Evolutionary conservation across 2,797 vertebrate species (phyloP).

Genomic region (Streptopelia turtur): DNA sequence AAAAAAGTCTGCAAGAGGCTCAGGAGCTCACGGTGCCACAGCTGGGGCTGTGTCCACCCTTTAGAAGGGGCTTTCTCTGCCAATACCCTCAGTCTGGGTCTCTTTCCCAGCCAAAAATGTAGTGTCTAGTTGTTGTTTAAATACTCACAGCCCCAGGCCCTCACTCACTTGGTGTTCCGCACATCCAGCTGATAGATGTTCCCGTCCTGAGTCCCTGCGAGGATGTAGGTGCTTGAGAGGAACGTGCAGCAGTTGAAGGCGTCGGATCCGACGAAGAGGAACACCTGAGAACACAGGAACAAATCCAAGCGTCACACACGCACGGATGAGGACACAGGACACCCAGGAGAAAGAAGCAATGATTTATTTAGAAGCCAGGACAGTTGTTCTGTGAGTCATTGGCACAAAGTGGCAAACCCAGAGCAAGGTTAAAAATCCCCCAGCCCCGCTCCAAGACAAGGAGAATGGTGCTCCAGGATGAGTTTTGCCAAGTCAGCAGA

Average conservation of each 20-base stretch:
- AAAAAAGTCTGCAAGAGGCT: background rate
- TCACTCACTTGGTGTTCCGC: slow-evolving; percentile 77
- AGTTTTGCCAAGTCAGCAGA: background rate
- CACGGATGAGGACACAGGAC: background rate
- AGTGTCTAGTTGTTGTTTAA: background rate
- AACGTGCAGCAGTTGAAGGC: slow-evolving; percentile 83
- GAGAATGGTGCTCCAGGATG: background rate
- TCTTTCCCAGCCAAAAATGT: background rate
- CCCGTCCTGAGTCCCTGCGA: slow-evolving; percentile 82
- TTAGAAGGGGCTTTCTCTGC: background rate
- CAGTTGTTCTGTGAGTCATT: rapidly evolving
- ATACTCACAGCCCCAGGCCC: background rate
- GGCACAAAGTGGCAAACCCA: background rate
- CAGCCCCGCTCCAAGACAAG: background rate
- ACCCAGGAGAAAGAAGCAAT: background rate
- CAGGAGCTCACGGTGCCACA: rapidly evolving
- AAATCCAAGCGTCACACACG: background rate
- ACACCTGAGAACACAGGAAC: slow-evolving; percentile 68
- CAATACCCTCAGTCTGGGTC: background rate
- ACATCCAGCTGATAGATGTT: slow-evolving; percentile 82
- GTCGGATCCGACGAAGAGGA: slow-evolving; percentile 78
- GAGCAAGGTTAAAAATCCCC: background rate
- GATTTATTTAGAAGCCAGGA: background rate
- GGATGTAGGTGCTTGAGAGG: slow-evolving; percentile 77
- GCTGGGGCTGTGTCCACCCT: no score